Evolutionary conservation across 2,888 invertebrate species (phyloP).

Genomic region (Alviniconcha strummeri): DNA sequence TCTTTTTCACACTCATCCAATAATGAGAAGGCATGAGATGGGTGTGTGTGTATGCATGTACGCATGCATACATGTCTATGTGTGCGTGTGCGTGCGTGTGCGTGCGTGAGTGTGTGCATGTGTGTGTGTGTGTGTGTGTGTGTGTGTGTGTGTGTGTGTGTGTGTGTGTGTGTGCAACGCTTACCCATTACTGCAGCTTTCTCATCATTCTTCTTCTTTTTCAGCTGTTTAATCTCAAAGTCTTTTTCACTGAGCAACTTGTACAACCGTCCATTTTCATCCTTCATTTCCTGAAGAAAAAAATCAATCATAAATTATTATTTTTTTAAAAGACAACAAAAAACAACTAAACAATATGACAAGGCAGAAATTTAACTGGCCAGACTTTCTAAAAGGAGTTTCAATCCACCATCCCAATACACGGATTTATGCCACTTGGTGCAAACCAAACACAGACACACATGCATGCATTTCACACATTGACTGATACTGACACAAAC

Average conservation of each 20-base stretch:
- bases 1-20: too few species aligned
- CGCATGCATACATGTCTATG: too few species aligned
- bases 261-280: slow-evolving; percentile 73
- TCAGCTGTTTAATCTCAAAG: slow-evolving; percentile 70
- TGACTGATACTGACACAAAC: too few species aligned
- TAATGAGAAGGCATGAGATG: too few species aligned
- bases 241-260: slow-evolving; percentile 72
- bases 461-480: too few species aligned
- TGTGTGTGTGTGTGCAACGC: neutral
- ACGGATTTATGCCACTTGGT: too few species aligned
- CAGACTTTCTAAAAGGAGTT: neutral
- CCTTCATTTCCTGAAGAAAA: slow-evolving; percentile 64
- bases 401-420: too few species aligned
- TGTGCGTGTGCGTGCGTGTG: neutral
- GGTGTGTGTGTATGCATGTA: too few species aligned
- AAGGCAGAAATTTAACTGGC: neutral
- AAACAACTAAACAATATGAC: neutral
- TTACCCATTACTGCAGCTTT: slow-evolving; percentile 56
- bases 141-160: neutral
- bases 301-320: neutral
- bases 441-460: too few species aligned
- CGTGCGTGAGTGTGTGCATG: neutral
- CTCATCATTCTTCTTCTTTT: slow-evolving; percentile 68
- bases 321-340: neutral
- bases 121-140: slow-evolving; percentile 6